phyloP scores from a whole-genome alignment of 2,113 vertebrate species.

The Nanorana parkeri region DNA sequence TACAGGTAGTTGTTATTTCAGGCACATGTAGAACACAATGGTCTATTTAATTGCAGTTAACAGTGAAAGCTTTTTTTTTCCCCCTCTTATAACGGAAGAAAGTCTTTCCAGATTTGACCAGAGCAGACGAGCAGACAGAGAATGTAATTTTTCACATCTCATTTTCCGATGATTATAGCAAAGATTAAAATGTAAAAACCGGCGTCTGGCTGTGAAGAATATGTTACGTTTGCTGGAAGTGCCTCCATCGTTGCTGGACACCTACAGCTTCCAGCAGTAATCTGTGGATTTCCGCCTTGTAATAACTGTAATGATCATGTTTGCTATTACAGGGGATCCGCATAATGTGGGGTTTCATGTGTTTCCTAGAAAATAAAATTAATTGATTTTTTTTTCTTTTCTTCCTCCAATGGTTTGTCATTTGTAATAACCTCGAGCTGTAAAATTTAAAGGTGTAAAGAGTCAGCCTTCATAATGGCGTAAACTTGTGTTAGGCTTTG shows the following conservation, averaged over 20 bases:
- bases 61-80: neutral
- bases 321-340: slow-evolving; percentile 16
- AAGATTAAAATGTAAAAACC: slow-evolving; percentile 40
- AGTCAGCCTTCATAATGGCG: too few species aligned
- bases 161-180: slow-evolving; percentile 19
- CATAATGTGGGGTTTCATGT: neutral
- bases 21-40: too few species aligned
- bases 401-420: neutral
- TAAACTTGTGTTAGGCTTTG: too few species aligned
- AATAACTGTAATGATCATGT: slow-evolving; percentile 18
- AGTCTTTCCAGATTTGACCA: neutral
- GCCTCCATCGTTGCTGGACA: neutral
- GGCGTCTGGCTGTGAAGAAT: slow-evolving; percentile 27
- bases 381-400: slow-evolving; percentile 28
- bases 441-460: too few species aligned
- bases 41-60: slow-evolving; percentile 60
- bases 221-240: slow-evolving; percentile 4
- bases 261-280: slow-evolving; percentile 9
- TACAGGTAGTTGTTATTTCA: too few species aligned
- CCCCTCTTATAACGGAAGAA: neutral
- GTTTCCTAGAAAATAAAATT: slow-evolving; percentile 11
- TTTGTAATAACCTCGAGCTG: too few species aligned
- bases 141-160: slow-evolving; percentile 30
- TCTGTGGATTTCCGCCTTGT: neutral
- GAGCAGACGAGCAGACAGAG: neutral